These are phyloP conservation scores for Sphecodes monilicornis DNA, from an alignment of 2,888 invertebrate species.

Conservation along the genomic window DNA sequence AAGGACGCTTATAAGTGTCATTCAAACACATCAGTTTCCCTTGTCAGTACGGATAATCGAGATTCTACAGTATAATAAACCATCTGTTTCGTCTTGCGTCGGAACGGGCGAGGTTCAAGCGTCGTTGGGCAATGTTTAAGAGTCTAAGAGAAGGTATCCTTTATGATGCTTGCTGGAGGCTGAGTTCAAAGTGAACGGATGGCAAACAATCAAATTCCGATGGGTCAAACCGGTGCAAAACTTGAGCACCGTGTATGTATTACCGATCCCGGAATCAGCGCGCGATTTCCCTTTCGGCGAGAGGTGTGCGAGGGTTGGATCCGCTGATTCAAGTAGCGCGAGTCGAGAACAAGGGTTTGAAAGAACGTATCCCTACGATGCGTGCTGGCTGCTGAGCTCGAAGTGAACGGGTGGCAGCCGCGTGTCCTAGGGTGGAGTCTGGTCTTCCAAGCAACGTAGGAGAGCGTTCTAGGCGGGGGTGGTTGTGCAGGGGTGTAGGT, in stretches of 20 bases:
- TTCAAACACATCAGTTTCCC: too few species aligned
- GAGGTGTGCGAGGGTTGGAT: not conserved
- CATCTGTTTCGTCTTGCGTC: too few species aligned
- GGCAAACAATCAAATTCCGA: not conserved
- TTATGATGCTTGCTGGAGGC: not conserved
- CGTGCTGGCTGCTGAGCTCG: constrained; percentile 6
- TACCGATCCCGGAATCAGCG: not conserved
- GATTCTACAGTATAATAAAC: too few species aligned
- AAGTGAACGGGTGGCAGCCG: constrained; percentile 22
- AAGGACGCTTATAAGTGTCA: too few species aligned
- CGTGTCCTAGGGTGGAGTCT: constrained; percentile 61
- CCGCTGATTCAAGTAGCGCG: not conserved
- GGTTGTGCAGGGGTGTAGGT: constrained; percentile 40
- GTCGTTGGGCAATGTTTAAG: too few species aligned
- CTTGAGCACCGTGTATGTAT: not conserved
- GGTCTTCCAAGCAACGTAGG: constrained; percentile 42
- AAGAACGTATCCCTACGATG: not conserved
- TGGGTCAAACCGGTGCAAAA: not conserved
- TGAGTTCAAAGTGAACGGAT: not conserved
- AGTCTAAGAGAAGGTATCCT: not conserved
- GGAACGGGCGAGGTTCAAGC: too few species aligned
- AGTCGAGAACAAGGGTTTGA: not conserved
- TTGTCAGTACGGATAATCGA: too few species aligned
- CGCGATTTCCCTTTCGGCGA: not conserved
- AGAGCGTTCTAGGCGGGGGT: constrained; percentile 28